Evolutionary conservation across 2,797 vertebrate genomes (phyloP), one percentile per base, ranked within the genome.

Genomic region (Clarias fuscus): DNA sequence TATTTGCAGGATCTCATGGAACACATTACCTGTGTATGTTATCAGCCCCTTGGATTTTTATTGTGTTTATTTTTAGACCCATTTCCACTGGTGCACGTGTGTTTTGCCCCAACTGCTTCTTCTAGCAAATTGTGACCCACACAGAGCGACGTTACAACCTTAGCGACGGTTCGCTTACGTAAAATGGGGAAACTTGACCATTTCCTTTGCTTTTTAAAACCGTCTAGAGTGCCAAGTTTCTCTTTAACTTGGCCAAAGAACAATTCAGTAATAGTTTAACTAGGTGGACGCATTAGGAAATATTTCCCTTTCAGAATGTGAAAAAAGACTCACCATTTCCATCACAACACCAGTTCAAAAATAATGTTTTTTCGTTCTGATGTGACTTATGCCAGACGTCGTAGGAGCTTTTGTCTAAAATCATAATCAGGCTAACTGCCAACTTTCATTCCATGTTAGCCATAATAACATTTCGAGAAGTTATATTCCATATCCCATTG

Each of bases 1-100:
- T 95, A 94, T 95, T 94, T 93, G 89, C 91, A 89, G 87, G 91
- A 89, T 83, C 89, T 91, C 86, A 90, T 91, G 91, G 90, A 93
- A 91, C 88, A 87, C 90, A 91, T 94, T 92, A 94, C 92, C 92
- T 91, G 89, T 67, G 86, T 91, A 83, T 90, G 90, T 92, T 94
- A 94, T 95, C 93, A 90, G 85, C 86, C 85, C 87, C 83, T 86
- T 88, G 87, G 86, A 84, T 92, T 91, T 92, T 88, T 88, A 84
- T n/a, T 76, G 90, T n/a, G 3, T 78, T 89, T 93, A 89, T 92
- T 92, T 94, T 94, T 92, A 93, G 90, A 75, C 1, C 56, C 88
- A 89, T 92, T 94, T 95, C 91, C 90, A 92, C 88, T 91, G 40
- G 40, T 40, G 83, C 61, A 53, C 40, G n/a, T 72, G 80, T 89